Evolutionary conservation across 1,140 invertebrate species (phyloP).

Genomic region (Cotesia glomerata): DNA sequence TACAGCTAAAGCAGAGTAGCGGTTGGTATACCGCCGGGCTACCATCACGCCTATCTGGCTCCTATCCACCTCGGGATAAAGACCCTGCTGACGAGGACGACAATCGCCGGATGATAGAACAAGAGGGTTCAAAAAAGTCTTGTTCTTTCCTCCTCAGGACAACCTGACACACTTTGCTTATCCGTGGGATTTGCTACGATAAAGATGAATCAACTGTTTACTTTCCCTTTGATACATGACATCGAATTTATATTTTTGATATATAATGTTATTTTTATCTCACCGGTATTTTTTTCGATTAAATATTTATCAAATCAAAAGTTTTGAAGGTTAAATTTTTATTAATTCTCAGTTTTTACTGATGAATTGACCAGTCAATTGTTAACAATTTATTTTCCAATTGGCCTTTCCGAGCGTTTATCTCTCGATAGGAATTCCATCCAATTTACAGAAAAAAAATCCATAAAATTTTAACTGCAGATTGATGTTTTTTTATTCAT

Average conservation of each 20-base stretch:
- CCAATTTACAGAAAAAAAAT: too few species aligned
- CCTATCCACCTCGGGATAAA: slow-evolving; percentile 25
- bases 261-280: neutral
- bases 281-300: too few species aligned
- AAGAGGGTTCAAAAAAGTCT: neutral
- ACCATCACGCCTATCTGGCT: neutral
- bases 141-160: neutral
- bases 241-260: neutral
- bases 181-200: neutral
- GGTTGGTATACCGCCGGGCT: slow-evolving; percentile 6
- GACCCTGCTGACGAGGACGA: slow-evolving; percentile 17
- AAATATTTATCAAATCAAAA: too few species aligned
- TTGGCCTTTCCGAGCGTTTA: too few species aligned
- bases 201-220: slow-evolving; percentile 2
- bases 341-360: too few species aligned
- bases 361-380: too few species aligned
- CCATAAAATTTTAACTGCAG: too few species aligned
- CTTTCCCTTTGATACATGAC: slow-evolving; percentile 1
- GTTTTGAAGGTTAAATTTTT: too few species aligned
- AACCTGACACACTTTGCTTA: slow-evolving; percentile 24
- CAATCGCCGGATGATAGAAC: slow-evolving; percentile 6
- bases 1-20: slow-evolving; percentile 6
- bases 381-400: too few species aligned
- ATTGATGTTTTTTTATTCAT: too few species aligned
- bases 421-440: too few species aligned